Base-by-base conservation (phyloP, 2,797 vertebrate species). In the Sus cebifrons region DNA sequence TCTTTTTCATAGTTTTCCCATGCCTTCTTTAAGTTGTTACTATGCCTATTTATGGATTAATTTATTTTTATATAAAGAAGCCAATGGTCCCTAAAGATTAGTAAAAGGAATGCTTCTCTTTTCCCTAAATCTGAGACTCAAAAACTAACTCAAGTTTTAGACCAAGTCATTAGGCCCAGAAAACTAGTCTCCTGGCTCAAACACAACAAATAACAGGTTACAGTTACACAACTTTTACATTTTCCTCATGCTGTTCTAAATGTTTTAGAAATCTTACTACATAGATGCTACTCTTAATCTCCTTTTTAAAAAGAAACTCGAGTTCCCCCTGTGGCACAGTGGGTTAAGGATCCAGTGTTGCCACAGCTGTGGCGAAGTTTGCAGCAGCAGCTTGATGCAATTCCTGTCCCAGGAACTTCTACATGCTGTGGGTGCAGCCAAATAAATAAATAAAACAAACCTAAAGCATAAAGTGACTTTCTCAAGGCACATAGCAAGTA, bases 101-200 rank as follows among this genome's bases (percentile, higher is more conserved):
- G 9, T 73, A 9, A 62, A 71, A 82, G 77, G 10, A 87, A 93
- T 16, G 40, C 16, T 65, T 10, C 25, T 84, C 6, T 13, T 44
- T 92, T 58, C 9, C 54, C 60, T 96, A 73, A 90, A 85, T 60
- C 13, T n/a, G 64, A 58, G 20, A 79, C 44, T 91, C 65, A 92
- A 87, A 94, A 73, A 0, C 9, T 32, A 74, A 54, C 27, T 60
- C 27, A 65, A 40, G 29, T 71, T 68, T 94, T 60, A 60, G 18
- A 62, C 12, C 8, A 32, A 64, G 5, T 29, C 56, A 89, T 71
- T 54, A 89, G 40, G 29, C 5, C 10, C 71, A 75, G 27, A 52
- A 25, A 81, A 62, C 16, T 92, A 68, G 17, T 52, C 36, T 18
- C 56, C 25, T 68, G 44, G 27, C 17, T 84, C 81, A 74, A 77